Evolutionary conservation across 2,888 invertebrate genomes (phyloP).

Genomic region (Campopleginae sp.): DNA sequence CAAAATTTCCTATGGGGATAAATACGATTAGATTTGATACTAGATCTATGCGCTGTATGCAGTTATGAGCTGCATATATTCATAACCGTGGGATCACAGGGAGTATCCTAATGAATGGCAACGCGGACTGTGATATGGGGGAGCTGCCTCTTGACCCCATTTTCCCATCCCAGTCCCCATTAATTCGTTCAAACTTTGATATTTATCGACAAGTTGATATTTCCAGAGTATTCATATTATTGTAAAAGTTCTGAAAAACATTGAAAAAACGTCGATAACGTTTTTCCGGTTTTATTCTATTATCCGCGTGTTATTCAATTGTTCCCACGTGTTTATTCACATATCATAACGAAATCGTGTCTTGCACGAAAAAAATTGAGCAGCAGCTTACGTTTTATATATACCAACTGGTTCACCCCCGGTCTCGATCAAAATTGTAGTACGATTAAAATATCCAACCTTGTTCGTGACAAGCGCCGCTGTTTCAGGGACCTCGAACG

Average conservation of each 20-base stretch:
- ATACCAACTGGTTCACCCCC: slow-evolving; percentile 1
- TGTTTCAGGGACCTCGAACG: slow-evolving; percentile 4
- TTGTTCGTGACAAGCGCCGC: slow-evolving; percentile 34
- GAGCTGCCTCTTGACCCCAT: slow-evolving; percentile 37
- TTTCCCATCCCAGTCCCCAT: slow-evolving; percentile 18
- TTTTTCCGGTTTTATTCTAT: not conserved
- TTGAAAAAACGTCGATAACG: not conserved
- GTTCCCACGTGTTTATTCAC: not conserved
- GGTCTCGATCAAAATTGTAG: slow-evolving; percentile 18
- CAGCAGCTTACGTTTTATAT: not conserved
- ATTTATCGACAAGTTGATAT: not conserved
- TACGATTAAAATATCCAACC: slow-evolving; percentile 25
- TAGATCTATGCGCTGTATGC: too few species aligned
- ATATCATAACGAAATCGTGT: not conserved
- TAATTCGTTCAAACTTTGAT: not conserved
- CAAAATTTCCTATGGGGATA: not conserved
- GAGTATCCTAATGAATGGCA: slow-evolving; percentile 53
- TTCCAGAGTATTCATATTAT: not conserved
- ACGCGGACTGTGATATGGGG: slow-evolving; percentile 59
- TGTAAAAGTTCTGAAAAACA: not conserved
- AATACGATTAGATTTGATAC: not conserved
- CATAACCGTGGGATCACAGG: slow-evolving; percentile 56
- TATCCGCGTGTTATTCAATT: not conserved
- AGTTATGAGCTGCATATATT: slow-evolving; percentile 7
- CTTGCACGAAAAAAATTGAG: not conserved